These are phyloP conservation scores for Centropus unirufus DNA, from an alignment of 2,113 vertebrate species.

Conservation along the genomic window DNA sequence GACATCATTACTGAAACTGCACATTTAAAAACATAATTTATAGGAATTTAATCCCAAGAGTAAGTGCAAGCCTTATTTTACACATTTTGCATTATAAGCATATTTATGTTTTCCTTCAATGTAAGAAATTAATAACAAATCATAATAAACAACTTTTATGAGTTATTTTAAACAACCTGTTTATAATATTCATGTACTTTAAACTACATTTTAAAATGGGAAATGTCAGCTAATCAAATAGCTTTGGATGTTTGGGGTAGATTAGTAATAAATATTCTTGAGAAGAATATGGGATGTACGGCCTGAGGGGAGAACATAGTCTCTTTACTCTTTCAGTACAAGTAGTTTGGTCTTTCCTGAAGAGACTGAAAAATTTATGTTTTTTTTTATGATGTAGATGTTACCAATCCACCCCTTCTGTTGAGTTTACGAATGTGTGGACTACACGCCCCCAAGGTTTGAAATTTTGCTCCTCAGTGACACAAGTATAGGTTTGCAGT, in stretches of 20 bases:
- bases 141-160: background rate
- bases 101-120: background rate
- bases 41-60: background rate
- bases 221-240: background rate
- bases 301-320: background rate
- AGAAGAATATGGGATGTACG: background rate
- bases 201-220: background rate
- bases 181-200: background rate
- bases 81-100: background rate
- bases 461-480: background rate
- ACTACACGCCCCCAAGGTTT: rapidly evolving
- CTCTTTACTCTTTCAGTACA: background rate
- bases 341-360: background rate
- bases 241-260: background rate
- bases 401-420: background rate
- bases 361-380: background rate
- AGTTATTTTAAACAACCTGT: background rate
- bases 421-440: background rate
- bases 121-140: background rate
- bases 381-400: background rate
- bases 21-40: background rate
- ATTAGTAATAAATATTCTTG: background rate
- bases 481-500: background rate
- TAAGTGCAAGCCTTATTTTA: background rate
- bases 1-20: background rate